Evolutionary conservation across 2,888 invertebrate species (phyloP), one percentile per base, ranked within the genome.

Genomic region (Cryptocheilus praepositus): DNA sequence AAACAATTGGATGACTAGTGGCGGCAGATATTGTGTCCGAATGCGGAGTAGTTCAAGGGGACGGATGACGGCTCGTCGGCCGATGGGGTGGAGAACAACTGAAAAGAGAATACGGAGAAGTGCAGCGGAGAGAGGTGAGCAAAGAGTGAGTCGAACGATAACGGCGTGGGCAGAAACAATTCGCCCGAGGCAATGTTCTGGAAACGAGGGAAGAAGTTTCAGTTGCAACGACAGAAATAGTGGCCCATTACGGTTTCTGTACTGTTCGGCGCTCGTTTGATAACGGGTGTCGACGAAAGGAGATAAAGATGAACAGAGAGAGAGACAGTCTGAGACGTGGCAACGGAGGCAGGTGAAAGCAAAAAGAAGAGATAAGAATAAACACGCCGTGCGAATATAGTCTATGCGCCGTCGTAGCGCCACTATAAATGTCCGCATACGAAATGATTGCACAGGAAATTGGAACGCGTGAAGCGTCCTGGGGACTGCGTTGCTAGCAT

Each of bases 141-240:
- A 55, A 19, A 28, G 49, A 45, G 19, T 16, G 58, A 68, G 59
- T 28, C 54, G 64, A 75, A 76, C 75, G 73, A 75, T 75, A 76
- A 76, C 76, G 65, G 66, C 69, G 49, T 63, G 65, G 70, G 64
- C 70, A 73, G 77, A 79, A 79, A 79, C 80, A 79, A 79, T 79
- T 79, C 79, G 73, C 74, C 46, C 49, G 71, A 66, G 62, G 74
- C 77, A 77, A 79, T 79, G 80, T 79, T 57, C 75, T 75, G 80
- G 77, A 79, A 79, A 80, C 74, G 66, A 73, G 44, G 70, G 71
- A 79, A 75, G 73, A 77, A 79, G 75, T 79, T 79, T 69, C 69
- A 77, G 74, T 78, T 67, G 71, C 67, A 77, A 60, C 68, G 77
- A 70, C 74, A 76, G 72, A 79, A 79, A 79, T 79, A 76, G 71